Evolutionary conservation across 2,113 vertebrate genomes (phyloP).

Genomic region (Melanerpes aurifrons): DNA sequence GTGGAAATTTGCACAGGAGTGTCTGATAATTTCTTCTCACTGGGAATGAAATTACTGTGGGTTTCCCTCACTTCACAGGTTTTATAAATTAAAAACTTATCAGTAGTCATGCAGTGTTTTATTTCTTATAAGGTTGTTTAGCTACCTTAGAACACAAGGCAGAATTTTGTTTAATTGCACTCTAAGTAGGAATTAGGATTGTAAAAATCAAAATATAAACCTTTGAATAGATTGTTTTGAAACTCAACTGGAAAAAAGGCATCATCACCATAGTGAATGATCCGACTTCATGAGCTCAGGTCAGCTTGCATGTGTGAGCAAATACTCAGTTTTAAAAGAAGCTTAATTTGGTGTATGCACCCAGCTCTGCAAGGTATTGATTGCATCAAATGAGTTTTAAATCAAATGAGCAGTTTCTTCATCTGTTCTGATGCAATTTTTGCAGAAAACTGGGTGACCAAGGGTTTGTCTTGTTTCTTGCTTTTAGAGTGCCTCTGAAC

Average conservation of each 20-base stretch:
- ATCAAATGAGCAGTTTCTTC: background rate
- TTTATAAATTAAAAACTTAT: background rate
- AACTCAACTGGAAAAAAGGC: slow-evolving; percentile 25
- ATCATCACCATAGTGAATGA: slow-evolving; percentile 34
- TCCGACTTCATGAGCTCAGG: slow-evolving; percentile 31
- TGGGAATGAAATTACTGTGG: background rate
- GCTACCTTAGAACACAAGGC: background rate
- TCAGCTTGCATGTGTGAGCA: slow-evolving; percentile 26
- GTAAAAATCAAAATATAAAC: background rate
- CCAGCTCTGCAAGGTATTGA: background rate
- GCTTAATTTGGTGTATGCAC: background rate
- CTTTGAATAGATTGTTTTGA: slow-evolving; percentile 50
- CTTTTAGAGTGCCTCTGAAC: background rate
- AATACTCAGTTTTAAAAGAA: background rate
- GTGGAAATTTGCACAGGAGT: background rate
- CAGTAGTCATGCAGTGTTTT: background rate
- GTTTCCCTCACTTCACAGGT: background rate
- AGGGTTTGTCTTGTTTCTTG: background rate
- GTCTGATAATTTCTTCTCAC: background rate
- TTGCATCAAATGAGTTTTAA: background rate
- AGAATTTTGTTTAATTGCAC: background rate
- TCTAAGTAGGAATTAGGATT: background rate
- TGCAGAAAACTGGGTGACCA: background rate
- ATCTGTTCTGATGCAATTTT: background rate
- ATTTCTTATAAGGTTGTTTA: background rate